Conservation (phyloP, 2,797 vertebrate species). For the Pipistrellus pipistrellus region DNA sequence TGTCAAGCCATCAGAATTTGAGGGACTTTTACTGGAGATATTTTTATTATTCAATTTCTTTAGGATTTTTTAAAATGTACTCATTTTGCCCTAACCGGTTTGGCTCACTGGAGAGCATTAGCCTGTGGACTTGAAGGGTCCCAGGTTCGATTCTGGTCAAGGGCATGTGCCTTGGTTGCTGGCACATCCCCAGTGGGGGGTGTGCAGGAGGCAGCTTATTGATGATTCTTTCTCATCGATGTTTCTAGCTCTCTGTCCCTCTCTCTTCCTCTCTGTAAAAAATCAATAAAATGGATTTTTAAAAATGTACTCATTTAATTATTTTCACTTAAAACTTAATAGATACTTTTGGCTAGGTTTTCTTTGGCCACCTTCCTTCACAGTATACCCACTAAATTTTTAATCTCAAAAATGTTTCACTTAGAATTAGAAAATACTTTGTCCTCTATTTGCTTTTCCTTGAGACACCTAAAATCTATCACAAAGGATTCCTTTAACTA, state of each 20-base stretch:
- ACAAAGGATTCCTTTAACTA: neutral
- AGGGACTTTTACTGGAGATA: neutral
- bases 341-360: neutral
- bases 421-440: neutral
- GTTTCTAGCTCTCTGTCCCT: too few relatives aligned
- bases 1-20: neutral
- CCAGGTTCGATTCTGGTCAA: too few relatives aligned
- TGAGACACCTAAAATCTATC: neutral
- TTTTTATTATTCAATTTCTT: constrained; percentile 44
- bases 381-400: neutral
- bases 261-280: too few relatives aligned
- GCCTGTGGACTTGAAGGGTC: too few relatives aligned
- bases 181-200: too few relatives aligned
- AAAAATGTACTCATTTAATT: neutral
- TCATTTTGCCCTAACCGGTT: too few relatives aligned
- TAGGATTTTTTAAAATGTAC: too few relatives aligned
- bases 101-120: too few relatives aligned
- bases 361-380: neutral
- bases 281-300: neutral
- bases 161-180: too few relatives aligned
- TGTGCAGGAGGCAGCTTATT: too few relatives aligned
- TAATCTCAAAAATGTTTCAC: neutral
- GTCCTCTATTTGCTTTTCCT: neutral
- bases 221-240: too few relatives aligned
- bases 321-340: neutral